Conservation (phyloP, 23 tunicate species). For the Ascidia mentula region DNA sequence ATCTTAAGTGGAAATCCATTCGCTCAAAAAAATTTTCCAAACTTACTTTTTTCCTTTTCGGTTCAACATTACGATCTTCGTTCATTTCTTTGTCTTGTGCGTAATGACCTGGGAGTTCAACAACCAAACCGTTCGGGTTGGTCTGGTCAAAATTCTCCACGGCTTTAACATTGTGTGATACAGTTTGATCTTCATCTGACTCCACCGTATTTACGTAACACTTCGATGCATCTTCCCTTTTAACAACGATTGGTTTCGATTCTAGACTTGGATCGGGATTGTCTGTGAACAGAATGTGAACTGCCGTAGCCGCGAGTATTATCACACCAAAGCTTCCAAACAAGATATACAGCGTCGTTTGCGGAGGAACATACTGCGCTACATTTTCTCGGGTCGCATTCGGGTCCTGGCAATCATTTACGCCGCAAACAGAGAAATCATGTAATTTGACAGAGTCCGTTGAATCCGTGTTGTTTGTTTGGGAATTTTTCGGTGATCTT, state of each 20-base stretch:
- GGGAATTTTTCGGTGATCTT: background rate
- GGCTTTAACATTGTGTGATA: no score
- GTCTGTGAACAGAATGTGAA: background rate
- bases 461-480: background rate
- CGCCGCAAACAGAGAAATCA: slow-evolving; percentile 13
- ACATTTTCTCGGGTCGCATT: background rate
- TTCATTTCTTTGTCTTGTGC: no score
- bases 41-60: no score
- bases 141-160: no score
- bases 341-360: background rate
- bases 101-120: no score
- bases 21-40: no score
- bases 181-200: background rate
- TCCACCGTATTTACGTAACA: background rate
- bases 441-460: background rate
- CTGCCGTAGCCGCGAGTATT: background rate
- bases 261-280: background rate
- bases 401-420: slow-evolving; percentile 13
- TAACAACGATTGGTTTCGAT: no score
- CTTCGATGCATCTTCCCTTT: background rate
- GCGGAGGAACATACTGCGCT: slow-evolving; percentile 3
- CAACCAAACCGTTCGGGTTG: no score
- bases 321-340: background rate
- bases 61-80: no score
- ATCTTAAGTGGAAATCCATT: no score